Conservation (phyloP, 2,113 vertebrate species). For the Oxygymnocypris stewartii region DNA sequence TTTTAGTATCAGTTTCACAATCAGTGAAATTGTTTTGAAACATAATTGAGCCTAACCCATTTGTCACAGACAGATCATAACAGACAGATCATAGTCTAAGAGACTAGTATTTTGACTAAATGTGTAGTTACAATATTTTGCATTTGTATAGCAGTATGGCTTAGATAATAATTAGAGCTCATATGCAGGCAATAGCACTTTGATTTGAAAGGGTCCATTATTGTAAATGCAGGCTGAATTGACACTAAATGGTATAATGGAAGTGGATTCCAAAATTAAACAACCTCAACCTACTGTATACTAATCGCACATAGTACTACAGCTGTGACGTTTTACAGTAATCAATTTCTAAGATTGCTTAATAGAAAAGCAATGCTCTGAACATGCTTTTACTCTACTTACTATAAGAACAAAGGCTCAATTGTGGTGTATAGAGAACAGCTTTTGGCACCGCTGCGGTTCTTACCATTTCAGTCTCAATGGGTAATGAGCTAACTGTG, state of each 20-base stretch:
- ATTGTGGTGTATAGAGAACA: conserved; percentile 36
- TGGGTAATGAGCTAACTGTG: conserved; percentile 37
- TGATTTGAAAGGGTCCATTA: neutral
- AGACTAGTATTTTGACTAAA: neutral
- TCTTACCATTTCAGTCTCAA: conserved; percentile 24
- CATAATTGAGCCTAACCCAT: neutral
- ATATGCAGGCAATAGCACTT: neutral
- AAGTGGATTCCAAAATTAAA: conserved; percentile 7
- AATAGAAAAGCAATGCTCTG: conserved; percentile 37
- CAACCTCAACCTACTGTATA: conserved; percentile 3
- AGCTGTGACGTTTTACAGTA: conserved; percentile 11
- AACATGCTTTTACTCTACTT: conserved; percentile 26
- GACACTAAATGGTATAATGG: neutral
- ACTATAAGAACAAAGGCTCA: conserved; percentile 20
- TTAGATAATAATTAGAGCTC: neutral
- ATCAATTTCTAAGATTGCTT: neutral
- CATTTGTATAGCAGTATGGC: neutral
- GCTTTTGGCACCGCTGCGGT: neutral
- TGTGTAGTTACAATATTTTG: neutral
- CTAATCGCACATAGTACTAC: neutral
- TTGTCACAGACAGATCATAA: neutral
- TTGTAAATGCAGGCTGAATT: neutral
- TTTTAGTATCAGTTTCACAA: neutral
- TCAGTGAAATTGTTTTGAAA: neutral
- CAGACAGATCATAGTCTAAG: neutral